Evolutionary conservation across 2,888 invertebrate species (phyloP).

Genomic region (Fissipunctia ypsillon): DNA sequence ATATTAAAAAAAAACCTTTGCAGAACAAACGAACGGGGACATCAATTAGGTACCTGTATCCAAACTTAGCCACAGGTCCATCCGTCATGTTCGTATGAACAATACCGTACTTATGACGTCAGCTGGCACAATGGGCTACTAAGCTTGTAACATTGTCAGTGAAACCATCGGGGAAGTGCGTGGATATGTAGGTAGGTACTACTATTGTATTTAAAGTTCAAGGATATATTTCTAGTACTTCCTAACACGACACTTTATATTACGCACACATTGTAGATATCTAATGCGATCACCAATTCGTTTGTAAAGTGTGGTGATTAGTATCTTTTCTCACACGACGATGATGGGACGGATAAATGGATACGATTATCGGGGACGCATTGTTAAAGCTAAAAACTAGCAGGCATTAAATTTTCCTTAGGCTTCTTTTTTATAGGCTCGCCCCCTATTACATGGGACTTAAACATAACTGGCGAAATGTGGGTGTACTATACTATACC

Average conservation of each 20-base stretch:
- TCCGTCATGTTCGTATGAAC: slow-evolving; percentile 28
- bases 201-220: slow-evolving; percentile 61
- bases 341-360: not conserved
- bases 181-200: slow-evolving; percentile 16
- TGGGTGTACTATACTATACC: too few species aligned
- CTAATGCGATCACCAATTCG: not conserved
- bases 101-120: slow-evolving; percentile 54
- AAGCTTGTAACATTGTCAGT: slow-evolving; percentile 27
- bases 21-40: slow-evolving; percentile 4
- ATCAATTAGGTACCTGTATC: slow-evolving; percentile 15
- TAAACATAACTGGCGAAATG: too few species aligned
- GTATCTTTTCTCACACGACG: not conserved
- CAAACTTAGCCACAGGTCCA: slow-evolving; percentile 14
- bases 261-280: not conserved
- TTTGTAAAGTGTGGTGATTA: not conserved
- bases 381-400: not conserved
- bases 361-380: not conserved
- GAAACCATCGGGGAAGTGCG: slow-evolving; percentile 50
- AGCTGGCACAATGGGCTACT: slow-evolving; percentile 33
- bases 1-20: not conserved
- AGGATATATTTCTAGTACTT: slow-evolving; percentile 48
- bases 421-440: too few species aligned
- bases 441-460: too few species aligned
- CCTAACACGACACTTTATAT: slow-evolving; percentile 33
- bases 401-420: not conserved